Conservation (phyloP, 1,140 invertebrate genomes). For the Lepidostoma basale region DNA sequence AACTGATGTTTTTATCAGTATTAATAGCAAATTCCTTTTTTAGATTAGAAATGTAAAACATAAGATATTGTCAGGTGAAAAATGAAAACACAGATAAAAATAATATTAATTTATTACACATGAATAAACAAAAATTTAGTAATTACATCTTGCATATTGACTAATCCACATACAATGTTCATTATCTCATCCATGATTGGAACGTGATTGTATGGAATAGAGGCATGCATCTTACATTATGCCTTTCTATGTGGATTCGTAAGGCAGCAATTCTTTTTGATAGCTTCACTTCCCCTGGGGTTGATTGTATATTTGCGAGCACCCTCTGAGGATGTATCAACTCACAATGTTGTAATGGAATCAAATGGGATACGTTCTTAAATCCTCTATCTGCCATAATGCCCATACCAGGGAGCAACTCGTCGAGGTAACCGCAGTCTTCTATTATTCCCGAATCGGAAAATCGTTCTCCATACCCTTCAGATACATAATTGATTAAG, state of each 20-base stretch:
- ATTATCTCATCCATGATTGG: not conserved
- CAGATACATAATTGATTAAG: not conserved
- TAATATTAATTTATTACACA: no score
- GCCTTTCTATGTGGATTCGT: not conserved
- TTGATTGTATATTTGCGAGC: not conserved
- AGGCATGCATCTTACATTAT: not conserved
- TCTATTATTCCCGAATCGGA: not conserved
- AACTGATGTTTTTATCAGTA: no score
- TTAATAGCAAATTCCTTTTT: no score
- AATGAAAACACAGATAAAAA: no score
- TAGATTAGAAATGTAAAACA: no score
- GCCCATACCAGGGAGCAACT: not conserved
- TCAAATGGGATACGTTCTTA: not conserved
- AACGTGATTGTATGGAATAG: not conserved
- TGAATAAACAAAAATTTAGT: not conserved
- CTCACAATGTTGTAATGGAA: not conserved
- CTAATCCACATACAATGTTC: not conserved
- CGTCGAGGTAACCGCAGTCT: not conserved
- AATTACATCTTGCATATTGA: not conserved
- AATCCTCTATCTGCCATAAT: not conserved
- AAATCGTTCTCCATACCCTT: not conserved
- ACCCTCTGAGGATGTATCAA: not conserved
- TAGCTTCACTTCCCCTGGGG: not conserved
- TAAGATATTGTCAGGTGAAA: no score
- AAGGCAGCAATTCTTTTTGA: slow-evolving; percentile 1